Base-by-base conservation (phyloP, 1,140 invertebrate species). In the Diachasma alloeum region DNA sequence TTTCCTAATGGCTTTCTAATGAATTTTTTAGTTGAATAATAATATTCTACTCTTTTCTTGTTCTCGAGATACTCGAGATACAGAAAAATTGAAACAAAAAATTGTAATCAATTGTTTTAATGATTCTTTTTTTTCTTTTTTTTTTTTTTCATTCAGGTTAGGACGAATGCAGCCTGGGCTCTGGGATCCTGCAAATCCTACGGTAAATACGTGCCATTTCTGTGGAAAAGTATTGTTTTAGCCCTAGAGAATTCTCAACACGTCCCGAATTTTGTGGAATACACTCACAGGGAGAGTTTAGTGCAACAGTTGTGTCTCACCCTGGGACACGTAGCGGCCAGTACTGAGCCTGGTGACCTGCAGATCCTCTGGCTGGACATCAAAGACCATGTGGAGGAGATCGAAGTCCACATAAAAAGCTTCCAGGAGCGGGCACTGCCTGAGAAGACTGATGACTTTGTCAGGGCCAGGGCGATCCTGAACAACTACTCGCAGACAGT, bases 131-230 rank as follows among this genome's bases (percentile, higher is more conserved):
- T n/a, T n/a, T n/a, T n/a, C 13, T n/a, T 59, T 59, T 59, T 59
- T 1, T 22, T 59, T 5, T 31, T 31, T 6, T 31, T 31, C 31
- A 31, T 17, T 19, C 53, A 59, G 53, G 59, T 93, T n/a, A 92
- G 96, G 24, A 96, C 96, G 76, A 97, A 96, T 86, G 96, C 95
- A 10, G 94, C 94, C 0, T 90, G 92, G 72, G 95, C 95, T 0
- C 83, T 97, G 46, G 91, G 93, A 0, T 90, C 84, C 4, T 94
- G 81, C 91, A 93, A 71, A 74, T 83, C 31, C 79, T 95, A 95
- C 81, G 94, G 92, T 0, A 83, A 87, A 8, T 90, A 93, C 71
- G 93, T 91, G 80, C 81, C 90, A 6, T 82, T 76, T 6, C 87
- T 95, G 10, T 97, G 96, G 95, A 89, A 91, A 15, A 92, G 91